Evolutionary conservation across 2,113 vertebrate species (phyloP).

Genomic region (Taurulus bubalis): DNA sequence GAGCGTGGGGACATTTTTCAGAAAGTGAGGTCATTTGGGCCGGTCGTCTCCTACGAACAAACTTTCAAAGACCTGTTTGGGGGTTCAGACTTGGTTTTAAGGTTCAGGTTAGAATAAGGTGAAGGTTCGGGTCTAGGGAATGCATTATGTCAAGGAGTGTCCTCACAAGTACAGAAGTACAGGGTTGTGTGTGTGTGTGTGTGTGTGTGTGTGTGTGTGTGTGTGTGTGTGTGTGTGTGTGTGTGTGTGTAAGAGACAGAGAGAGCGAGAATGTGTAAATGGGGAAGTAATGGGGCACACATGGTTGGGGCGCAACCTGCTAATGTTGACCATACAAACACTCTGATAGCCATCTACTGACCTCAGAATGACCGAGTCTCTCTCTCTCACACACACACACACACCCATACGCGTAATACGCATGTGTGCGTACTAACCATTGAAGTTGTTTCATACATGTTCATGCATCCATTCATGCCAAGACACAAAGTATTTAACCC

Average conservation of each 20-base stretch:
- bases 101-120: neutral
- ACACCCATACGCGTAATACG: neutral
- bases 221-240: neutral
- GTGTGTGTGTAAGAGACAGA: neutral
- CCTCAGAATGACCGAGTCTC: constrained; percentile 22
- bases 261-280: constrained; percentile 19
- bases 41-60: neutral
- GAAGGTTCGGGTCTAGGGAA: neutral
- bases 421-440: neutral
- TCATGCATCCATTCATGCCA: neutral
- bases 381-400: constrained; percentile 1
- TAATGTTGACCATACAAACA: constrained; percentile 42
- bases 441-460: constrained; percentile 7
- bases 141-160: neutral
- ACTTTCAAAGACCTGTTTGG: neutral
- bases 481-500: neutral
- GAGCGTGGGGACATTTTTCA: neutral
- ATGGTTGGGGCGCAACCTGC: constrained; percentile 41
- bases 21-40: neutral
- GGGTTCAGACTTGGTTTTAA: neutral
- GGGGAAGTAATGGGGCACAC: constrained; percentile 48
- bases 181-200: neutral
- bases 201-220: neutral
- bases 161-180: neutral
- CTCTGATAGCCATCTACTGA: constrained; percentile 49